phyloP scores from a whole-genome alignment of 2,113 vertebrate species.

The Apistogramma diplotaenia region DNA sequence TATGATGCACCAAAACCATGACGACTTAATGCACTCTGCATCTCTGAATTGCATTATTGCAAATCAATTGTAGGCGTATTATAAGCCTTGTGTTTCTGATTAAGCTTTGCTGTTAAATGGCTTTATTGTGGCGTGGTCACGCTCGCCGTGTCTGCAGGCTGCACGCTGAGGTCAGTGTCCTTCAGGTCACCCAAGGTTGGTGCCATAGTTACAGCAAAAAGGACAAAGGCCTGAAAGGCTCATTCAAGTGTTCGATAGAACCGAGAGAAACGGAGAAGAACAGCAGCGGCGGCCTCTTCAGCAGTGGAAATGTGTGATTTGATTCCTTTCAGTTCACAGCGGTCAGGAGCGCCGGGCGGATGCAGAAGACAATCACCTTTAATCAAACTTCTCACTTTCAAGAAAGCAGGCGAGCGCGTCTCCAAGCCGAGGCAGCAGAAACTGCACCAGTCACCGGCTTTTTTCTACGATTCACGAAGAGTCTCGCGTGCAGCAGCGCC shows the following conservation, averaged over 20 bases:
- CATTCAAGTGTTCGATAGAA: background rate
- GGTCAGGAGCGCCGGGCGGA: background rate
- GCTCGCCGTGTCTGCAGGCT: slow-evolving; percentile 37
- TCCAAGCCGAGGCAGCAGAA: background rate
- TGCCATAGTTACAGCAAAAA: slow-evolving; percentile 39
- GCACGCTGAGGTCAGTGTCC: slow-evolving; percentile 40
- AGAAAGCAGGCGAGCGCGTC: background rate
- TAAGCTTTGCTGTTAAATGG: slow-evolving; percentile 41
- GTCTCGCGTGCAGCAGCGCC: background rate
- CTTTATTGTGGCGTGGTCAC: slow-evolving; percentile 35
- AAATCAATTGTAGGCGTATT: slow-evolving; percentile 63
- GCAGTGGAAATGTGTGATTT: background rate
- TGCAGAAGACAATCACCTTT: background rate
- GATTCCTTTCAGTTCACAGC: background rate
- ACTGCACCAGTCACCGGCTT: background rate
- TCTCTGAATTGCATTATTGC: slow-evolving; percentile 66
- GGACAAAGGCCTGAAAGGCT: background rate
- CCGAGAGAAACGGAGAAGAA: background rate
- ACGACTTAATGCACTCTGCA: slow-evolving; percentile 40
- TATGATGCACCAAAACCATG: slow-evolving; percentile 43
- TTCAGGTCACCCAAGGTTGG: slow-evolving; percentile 47
- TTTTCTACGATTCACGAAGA: background rate
- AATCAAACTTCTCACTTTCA: background rate
- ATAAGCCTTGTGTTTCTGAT: slow-evolving; percentile 61
- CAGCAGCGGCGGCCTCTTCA: background rate